These are phyloP conservation scores for Pollicipes pollicipes DNA, from an alignment of 1,140 invertebrate genomes.

Conservation along the genomic window DNA sequence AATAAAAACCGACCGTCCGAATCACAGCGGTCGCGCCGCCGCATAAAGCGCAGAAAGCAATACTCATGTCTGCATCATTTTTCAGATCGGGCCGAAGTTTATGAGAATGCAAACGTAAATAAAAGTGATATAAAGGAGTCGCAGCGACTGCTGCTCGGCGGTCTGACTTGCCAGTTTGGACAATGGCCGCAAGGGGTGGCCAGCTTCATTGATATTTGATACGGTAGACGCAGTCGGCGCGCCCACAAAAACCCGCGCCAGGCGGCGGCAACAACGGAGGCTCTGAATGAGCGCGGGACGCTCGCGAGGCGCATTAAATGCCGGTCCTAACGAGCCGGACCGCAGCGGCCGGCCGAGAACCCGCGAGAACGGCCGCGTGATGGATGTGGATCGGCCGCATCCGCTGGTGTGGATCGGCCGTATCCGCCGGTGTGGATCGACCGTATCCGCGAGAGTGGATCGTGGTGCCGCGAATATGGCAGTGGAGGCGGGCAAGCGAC, in stretches of 20 bases:
- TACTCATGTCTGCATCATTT: not conserved
- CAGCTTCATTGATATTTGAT: not conserved
- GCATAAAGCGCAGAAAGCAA: not conserved
- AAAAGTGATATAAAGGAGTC: constrained; percentile 2
- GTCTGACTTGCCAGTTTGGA: not conserved
- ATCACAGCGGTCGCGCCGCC: not conserved
- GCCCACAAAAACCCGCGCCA: not conserved
- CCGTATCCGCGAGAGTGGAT: no score
- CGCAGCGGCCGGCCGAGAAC: no score
- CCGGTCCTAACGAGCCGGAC: not conserved
- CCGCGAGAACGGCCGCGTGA: no score
- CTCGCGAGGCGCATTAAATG: not conserved
- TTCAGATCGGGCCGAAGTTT: not conserved
- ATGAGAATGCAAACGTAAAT: constrained; percentile 2
- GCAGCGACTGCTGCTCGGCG: not conserved
- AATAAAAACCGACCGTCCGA: not conserved
- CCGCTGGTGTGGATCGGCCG: no score
- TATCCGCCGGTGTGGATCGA: no score
- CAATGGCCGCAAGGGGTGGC: not conserved
- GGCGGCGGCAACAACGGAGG: not conserved
- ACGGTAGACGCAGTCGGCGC: not conserved
- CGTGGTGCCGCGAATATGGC: no score
- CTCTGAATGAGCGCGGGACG: not conserved
- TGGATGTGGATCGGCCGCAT: no score
- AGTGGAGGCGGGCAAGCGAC: no score